Conservation (phyloP, 2,797 vertebrate genomes). For the Pygocentrus nattereri region DNA sequence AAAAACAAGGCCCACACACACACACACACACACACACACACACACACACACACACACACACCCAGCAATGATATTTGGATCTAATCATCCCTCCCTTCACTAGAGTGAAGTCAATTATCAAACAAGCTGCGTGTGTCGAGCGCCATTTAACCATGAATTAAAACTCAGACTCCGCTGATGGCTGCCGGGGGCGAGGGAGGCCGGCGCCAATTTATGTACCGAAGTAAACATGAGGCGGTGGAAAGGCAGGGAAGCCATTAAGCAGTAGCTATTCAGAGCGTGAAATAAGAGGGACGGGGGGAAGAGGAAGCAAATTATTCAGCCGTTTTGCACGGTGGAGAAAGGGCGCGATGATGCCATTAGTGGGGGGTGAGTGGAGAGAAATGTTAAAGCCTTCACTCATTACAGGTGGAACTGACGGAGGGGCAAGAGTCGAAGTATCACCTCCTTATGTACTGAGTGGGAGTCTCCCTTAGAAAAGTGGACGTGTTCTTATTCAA, state of each 20-base stretch:
- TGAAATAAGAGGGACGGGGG: constrained; percentile 83
- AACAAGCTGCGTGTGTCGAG: constrained; percentile 74
- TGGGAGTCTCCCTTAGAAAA: background rate
- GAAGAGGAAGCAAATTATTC: constrained; percentile 75
- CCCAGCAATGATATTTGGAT: constrained; percentile 73
- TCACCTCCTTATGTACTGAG: background rate
- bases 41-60: constrained; percentile 42
- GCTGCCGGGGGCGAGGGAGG: constrained; percentile 69
- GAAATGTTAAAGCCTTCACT: constrained; percentile 65
- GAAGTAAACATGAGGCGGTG: constrained; percentile 53
- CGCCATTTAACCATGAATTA: constrained; percentile 82
- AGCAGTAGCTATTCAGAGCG: constrained; percentile 82
- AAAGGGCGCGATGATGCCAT: constrained; percentile 71
- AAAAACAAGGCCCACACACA: background rate
- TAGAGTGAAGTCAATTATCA: constrained; percentile 81
- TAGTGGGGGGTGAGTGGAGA: constrained; percentile 66
- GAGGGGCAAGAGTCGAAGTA: constrained; percentile 34
- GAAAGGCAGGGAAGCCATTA: constrained; percentile 78
- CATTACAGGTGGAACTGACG: constrained; percentile 52
- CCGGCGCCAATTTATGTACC: constrained; percentile 69
- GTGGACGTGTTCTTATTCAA: background rate
- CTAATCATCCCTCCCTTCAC: constrained; percentile 78
- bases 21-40: background rate
- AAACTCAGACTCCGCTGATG: constrained; percentile 75
- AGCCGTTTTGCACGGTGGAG: constrained; percentile 66